Conservation (phyloP, 2,797 vertebrate species). For the Lagocephalus sceleratus region DNA sequence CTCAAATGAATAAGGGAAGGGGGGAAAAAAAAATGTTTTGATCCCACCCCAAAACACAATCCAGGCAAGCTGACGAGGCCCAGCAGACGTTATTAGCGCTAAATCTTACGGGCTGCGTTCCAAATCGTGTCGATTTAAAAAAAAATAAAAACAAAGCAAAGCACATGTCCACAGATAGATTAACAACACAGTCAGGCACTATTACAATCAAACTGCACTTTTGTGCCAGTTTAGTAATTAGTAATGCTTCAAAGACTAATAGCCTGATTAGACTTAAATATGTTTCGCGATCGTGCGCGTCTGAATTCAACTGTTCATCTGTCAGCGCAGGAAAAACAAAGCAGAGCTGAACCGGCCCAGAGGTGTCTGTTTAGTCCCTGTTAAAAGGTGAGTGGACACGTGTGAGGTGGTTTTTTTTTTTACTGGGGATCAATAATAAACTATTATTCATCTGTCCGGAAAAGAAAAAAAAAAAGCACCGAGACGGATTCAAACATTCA, state of each 20-base stretch:
- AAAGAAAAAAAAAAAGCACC: conserved; percentile 11
- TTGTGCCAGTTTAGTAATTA: conserved; percentile 12
- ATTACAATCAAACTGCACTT: conserved; percentile 16
- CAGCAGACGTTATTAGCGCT: conserved; percentile 54
- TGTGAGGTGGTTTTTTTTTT: not conserved
- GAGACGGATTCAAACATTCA: conserved; percentile 2
- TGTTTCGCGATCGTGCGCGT: conserved; percentile 6
- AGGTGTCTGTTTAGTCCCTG: conserved; percentile 2
- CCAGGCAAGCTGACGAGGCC: conserved; percentile 38
- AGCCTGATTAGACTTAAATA: conserved; percentile 21
- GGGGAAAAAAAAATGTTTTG: conserved; percentile 59
- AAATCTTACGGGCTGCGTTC: conserved; percentile 38
- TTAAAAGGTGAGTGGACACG: too few species aligned
- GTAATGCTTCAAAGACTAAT: not conserved
- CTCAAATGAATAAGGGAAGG: conserved; percentile 52
- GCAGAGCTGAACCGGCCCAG: conserved; percentile 22
- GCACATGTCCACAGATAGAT: conserved; percentile 34
- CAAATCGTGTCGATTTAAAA: conserved; percentile 28
- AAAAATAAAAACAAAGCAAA: conserved; percentile 21
- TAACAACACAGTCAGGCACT: conserved; percentile 47
- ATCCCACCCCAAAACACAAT: conserved; percentile 1
- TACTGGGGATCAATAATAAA: conserved; percentile 35
- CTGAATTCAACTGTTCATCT: conserved; percentile 20
- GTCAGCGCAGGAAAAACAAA: conserved; percentile 5
- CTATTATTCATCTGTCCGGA: conserved; percentile 21